A percentile compares a stretch with the other conserved stretches of the same genome.
Evolutionary conservation across 2,797 vertebrate species (phyloP).

Genomic region (Naso thynnoides): DNA sequence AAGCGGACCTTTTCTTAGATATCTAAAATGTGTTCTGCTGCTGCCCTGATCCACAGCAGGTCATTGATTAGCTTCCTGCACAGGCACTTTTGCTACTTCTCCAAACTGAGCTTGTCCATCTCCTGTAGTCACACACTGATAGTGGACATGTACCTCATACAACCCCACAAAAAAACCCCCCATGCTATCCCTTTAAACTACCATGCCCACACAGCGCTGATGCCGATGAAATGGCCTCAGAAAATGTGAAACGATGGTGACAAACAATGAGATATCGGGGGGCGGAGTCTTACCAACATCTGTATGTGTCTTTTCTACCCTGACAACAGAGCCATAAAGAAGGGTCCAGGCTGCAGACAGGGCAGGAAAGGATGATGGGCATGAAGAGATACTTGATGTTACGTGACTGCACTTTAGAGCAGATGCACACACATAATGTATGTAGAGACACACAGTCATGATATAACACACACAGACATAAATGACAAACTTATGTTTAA

Average conservation of each 20-base stretch:
- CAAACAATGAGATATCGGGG: conserved; percentile 34
- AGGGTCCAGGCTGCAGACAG: conserved; percentile 67
- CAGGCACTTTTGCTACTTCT: too few species aligned
- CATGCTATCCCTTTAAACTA: not conserved
- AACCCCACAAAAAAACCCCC: too few species aligned
- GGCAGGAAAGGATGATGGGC: conserved; percentile 60
- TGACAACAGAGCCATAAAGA: conserved; percentile 69
- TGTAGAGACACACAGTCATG: conserved; percentile 27
- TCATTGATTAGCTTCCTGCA: too few species aligned
- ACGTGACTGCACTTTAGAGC: conserved; percentile 41
- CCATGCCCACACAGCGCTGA: conserved; percentile 13
- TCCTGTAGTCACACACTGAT: too few species aligned
- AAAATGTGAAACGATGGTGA: conserved; percentile 40
- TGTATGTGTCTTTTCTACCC: conserved; percentile 67
- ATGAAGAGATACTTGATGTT: conserved; percentile 62
- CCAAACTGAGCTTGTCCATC: too few species aligned
- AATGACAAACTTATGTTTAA: conserved; percentile 15
- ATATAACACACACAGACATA: conserved; percentile 14
- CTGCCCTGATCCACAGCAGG: too few species aligned
- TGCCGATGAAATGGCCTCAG: conserved; percentile 36
- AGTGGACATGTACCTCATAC: too few species aligned
- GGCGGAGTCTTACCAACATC: conserved; percentile 73
- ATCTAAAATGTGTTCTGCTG: too few species aligned
- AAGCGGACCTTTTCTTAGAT: too few species aligned
- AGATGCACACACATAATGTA: conserved; percentile 42